phyloP scores from a whole-genome alignment of 2,113 vertebrate species.

The Oncorhynchus keta region DNA sequence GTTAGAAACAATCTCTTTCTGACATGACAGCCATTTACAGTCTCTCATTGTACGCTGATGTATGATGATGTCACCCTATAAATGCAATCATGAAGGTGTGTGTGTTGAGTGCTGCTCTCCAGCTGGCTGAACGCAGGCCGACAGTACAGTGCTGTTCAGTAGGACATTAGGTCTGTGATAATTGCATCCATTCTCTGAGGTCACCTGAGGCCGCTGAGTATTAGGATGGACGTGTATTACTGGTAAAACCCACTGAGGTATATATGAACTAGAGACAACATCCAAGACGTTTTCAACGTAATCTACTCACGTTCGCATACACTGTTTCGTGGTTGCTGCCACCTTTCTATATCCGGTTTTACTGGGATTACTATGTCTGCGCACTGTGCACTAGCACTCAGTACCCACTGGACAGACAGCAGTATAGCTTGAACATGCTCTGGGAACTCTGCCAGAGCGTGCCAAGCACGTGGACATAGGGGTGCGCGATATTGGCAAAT shows the following conservation, averaged over 20 bases:
- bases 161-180: conserved; percentile 55
- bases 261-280: too few relatives aligned
- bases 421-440: too few relatives aligned
- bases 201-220: conserved; percentile 50
- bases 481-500: too few relatives aligned
- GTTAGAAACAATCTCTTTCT: conserved; percentile 1
- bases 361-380: too few relatives aligned
- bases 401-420: too few relatives aligned
- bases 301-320: too few relatives aligned
- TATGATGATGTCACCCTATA: conserved; percentile 38
- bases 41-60: conserved; percentile 15
- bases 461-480: too few relatives aligned
- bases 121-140: conserved; percentile 15
- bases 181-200: conserved; percentile 63
- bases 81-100: conserved; percentile 34
- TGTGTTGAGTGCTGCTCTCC: conserved; percentile 1
- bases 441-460: too few relatives aligned
- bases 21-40: conserved; percentile 29
- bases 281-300: too few relatives aligned
- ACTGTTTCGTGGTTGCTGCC: too few relatives aligned
- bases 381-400: too few relatives aligned
- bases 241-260: conserved; percentile 14
- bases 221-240: conserved; percentile 48
- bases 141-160: conserved; percentile 32
- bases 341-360: too few relatives aligned